A percentile compares a stretch with the other conserved stretches of the same genome.
Conservation (phyloP, 2,888 invertebrate genomes). For the Spialia ferax region DNA sequence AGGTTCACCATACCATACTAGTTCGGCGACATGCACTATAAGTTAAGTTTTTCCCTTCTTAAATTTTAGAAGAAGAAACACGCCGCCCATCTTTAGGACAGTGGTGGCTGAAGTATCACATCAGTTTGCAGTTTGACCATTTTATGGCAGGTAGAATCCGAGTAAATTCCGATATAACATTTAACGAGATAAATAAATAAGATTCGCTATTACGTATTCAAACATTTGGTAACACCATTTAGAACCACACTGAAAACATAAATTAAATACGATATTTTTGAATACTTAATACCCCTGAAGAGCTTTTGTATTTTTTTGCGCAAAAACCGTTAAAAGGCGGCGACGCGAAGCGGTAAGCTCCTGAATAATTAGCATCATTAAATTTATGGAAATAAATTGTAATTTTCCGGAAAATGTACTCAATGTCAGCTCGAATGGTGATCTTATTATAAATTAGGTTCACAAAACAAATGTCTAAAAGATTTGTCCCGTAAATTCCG, state of each 20-base stretch:
- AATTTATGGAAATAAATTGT: conserved; percentile 39
- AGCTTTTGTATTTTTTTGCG: conserved; percentile 29
- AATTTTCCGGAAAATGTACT: conserved; percentile 25
- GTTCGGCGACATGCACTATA: too few species aligned
- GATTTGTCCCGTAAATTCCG: not conserved
- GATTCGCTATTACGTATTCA: too few species aligned
- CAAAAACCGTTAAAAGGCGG: conserved; percentile 32
- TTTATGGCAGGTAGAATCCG: too few species aligned
- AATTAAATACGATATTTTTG: conserved; percentile 33
- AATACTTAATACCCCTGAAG: conserved; percentile 33
- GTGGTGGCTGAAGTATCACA: too few species aligned
- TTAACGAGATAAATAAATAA: too few species aligned
- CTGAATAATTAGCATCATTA: conserved; percentile 39
- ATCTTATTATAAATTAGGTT: not conserved
- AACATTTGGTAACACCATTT: not conserved
- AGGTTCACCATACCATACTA: too few species aligned
- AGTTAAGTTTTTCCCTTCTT: too few species aligned
- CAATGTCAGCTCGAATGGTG: conserved; percentile 16
- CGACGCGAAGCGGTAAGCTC: conserved; percentile 34
- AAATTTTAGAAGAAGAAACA: too few species aligned
- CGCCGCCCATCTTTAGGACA: too few species aligned
- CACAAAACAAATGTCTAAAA: not conserved
- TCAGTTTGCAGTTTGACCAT: too few species aligned
- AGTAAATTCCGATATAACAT: too few species aligned
- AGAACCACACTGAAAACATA: conserved; percentile 7